Percentiles rank a stretch among this genome's conserved stretches.
Evolutionary conservation across 1,140 invertebrate species (phyloP).

Genomic region (Halotydeus destructor): DNA sequence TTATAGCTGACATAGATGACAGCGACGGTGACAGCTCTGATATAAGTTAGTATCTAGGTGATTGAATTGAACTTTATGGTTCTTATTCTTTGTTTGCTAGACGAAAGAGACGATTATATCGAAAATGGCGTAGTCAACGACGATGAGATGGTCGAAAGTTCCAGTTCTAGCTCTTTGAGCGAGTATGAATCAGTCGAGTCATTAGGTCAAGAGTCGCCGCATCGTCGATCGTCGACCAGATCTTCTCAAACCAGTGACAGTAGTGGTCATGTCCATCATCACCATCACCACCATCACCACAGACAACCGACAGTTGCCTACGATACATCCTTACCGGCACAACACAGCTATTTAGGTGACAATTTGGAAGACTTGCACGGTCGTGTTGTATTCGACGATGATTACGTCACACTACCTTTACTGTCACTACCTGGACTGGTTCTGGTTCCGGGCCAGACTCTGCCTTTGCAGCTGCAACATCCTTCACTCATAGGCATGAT

Average conservation of each 20-base stretch:
- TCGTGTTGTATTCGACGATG: conserved; percentile 35
- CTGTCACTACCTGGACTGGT: conserved; percentile 35
- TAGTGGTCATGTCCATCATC: background rate
- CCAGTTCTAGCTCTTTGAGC: background rate
- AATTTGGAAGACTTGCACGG: conserved; percentile 38
- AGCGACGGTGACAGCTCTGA: too few species aligned
- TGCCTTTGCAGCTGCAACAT: conserved; percentile 42
- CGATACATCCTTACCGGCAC: conserved; percentile 19
- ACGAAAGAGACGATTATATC: background rate
- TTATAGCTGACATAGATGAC: too few species aligned
- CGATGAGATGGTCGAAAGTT: background rate
- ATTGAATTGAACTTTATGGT: too few species aligned
- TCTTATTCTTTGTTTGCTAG: too few species aligned
- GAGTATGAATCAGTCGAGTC: background rate
- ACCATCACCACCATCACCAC: background rate
- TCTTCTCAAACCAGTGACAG: background rate
- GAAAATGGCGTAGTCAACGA: conserved; percentile 1
- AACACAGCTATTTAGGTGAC: conserved; percentile 37
- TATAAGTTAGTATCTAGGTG: too few species aligned
- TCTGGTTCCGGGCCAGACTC: conserved; percentile 44
- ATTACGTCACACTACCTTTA: conserved; percentile 32
- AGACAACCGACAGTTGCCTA: conserved; percentile 12
- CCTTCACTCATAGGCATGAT: conserved; percentile 31
- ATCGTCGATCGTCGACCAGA: background rate
- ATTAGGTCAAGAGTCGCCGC: background rate